Conservation (phyloP, 2,888 invertebrate species). For the Phyllotreta striolata region DNA sequence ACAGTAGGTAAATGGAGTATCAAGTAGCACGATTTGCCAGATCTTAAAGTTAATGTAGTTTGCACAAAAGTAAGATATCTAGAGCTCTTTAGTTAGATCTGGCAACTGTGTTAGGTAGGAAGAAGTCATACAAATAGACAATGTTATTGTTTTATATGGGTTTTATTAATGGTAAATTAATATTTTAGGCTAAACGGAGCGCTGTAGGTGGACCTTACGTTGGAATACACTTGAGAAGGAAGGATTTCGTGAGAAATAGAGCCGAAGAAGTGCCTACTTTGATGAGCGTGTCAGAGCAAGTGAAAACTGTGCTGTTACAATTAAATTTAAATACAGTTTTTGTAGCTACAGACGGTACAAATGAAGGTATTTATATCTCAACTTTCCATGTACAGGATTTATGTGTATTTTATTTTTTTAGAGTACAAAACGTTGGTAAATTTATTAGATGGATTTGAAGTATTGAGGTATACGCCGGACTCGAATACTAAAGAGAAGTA, state of each 20-base stretch:
- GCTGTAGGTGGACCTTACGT: conserved; percentile 77
- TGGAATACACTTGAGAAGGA: conserved; percentile 85
- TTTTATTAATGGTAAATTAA: not conserved
- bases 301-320: conserved; percentile 67
- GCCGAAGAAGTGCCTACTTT: conserved; percentile 80
- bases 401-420: conserved; percentile 4
- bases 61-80: too few species aligned
- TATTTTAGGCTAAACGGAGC: conserved; percentile 60
- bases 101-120: too few species aligned
- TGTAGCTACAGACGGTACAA: conserved; percentile 84
- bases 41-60: too few species aligned
- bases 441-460: conserved; percentile 41
- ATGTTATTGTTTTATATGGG: not conserved
- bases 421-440: not conserved
- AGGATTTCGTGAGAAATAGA: conserved; percentile 84
- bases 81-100: not conserved
- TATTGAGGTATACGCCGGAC: conserved; percentile 62
- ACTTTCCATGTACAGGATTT: conserved; percentile 5
- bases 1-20: conserved; percentile 56
- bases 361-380: conserved; percentile 58
- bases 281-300: conserved; percentile 78
- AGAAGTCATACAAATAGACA: too few species aligned
- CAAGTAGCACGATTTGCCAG: too few species aligned
- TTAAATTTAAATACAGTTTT: conserved; percentile 72
- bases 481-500: conserved; percentile 63